These are phyloP conservation scores for Porites divaricata DNA, from an alignment of 92 coral and sea anemone species.

Conservation along the genomic window DNA sequence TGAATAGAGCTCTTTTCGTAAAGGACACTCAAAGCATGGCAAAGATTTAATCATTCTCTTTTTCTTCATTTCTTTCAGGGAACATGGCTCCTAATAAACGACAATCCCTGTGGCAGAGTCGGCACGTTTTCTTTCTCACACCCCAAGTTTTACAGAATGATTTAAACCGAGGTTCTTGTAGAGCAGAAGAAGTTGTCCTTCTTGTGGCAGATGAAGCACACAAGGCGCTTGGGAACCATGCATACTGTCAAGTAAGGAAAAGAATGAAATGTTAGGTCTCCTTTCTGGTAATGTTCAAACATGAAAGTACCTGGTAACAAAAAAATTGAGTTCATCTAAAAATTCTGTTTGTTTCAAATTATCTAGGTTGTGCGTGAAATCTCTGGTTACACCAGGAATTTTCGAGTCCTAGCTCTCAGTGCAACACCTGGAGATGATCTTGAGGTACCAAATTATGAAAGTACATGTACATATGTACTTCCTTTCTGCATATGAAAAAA, in stretches of 20 bases:
- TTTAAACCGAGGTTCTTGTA: slow-evolving; percentile 89
- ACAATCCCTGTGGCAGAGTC: slow-evolving; percentile 77
- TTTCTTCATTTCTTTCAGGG: slow-evolving; percentile 48
- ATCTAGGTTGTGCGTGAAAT: slow-evolving; percentile 86
- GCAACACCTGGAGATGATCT: slow-evolving; percentile 98
- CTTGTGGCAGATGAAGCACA: slow-evolving; percentile 98
- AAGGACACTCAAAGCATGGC: too few species aligned
- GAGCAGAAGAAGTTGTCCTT: slow-evolving; percentile 85
- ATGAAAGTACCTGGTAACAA: too few species aligned
- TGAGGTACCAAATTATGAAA: slow-evolving; percentile 58
- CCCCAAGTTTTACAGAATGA: slow-evolving; percentile 98
- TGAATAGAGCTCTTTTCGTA: too few species aligned
- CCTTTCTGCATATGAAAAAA: too few species aligned
- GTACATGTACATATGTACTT: background rate
- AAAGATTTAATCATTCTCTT: background rate
- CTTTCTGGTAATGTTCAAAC: background rate
- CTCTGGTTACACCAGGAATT: slow-evolving; percentile 80
- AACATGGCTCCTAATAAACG: slow-evolving; percentile 92
- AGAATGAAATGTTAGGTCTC: too few species aligned
- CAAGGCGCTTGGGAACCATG: slow-evolving; percentile 97
- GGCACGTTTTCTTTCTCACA: slow-evolving; percentile 92
- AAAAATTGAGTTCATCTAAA: too few species aligned
- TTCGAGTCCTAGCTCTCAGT: slow-evolving; percentile 93
- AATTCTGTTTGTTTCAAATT: background rate
- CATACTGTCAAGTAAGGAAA: slow-evolving; percentile 89